Evolutionary conservation across 1,140 invertebrate genomes (phyloP), one percentile per base, ranked within the genome.

Genomic region (Anadara kagoshimensis): DNA sequence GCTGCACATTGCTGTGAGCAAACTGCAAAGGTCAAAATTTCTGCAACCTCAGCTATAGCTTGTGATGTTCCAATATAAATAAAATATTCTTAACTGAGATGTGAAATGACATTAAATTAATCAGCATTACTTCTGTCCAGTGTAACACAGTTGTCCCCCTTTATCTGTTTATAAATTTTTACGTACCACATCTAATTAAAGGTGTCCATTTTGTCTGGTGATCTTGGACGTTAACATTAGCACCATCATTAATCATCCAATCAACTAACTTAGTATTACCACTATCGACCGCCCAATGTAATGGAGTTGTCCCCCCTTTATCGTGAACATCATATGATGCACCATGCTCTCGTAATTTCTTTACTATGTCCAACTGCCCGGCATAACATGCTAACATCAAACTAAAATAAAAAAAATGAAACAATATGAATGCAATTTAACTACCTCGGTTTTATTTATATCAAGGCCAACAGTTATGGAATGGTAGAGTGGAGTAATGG

Each of bases 211-310:
- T 76, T 54, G 76, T 81, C 44, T 76, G 75, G 20, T 71, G 36
- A 67, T 88, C 87, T 49, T 54, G 69, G 24, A 84, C 64, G 75
- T 87, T 84, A 5, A 86, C 76, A 70, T 88, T 83, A 1, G 82
- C 85, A 0, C 86, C 85, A 74, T 88, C 83, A 11, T 79, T 58
- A 24, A 87, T 78, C 74, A 88, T 82, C 79, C 81, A 88, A 26
- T 87, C 84, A 41, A 89, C 80, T 26, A 86, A 70, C 18, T 87
- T 77, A 2, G 75, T 53, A 69, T 86, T 83, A 0, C 80, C 76
- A 4, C 86, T 82, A 71, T 87, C 86, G 1, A 86, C 85, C 5
- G 87, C 86, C 83, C 85, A 89, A 62, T 89, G 88, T 16, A 89
- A 73, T 14, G 87, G 66, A 7, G 82, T 79, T n/a, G 85, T 87